These are phyloP conservation scores for Oreocharis arfaki DNA, from an alignment of 2,113 vertebrate species.

Conservation along the genomic window DNA sequence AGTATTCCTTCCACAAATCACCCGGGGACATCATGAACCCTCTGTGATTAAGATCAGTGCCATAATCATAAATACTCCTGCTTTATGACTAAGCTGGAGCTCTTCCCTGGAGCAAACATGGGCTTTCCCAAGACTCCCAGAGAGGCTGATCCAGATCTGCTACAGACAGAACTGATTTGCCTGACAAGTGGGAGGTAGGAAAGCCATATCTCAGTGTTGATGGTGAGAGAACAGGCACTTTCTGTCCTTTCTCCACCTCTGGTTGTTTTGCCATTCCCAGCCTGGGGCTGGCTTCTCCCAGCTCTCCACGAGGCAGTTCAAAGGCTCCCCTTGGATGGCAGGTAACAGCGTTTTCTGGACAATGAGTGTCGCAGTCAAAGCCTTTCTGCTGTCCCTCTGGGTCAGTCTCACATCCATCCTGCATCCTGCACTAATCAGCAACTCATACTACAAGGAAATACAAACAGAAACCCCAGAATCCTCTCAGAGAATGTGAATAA, in stretches of 20 bases:
- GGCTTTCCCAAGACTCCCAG: neutral
- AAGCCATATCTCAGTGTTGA: neutral
- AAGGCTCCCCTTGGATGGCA: neutral
- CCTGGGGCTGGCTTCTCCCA: neutral
- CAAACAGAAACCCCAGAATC: neutral
- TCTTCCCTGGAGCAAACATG: neutral
- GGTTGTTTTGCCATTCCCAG: neutral
- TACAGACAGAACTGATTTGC: neutral
- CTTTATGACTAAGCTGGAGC: neutral
- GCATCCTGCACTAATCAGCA: neutral
- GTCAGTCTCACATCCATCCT: neutral
- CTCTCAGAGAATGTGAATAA: neutral
- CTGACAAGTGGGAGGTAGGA: neutral
- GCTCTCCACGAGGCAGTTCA: neutral
- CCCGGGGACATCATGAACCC: neutral
- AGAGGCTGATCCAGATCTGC: neutral
- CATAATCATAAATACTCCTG: constrained; percentile 24
- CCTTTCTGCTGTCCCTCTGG: neutral
- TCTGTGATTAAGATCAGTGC: constrained; percentile 16
- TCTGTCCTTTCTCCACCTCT: neutral
- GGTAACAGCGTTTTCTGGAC: neutral
- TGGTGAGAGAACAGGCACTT: neutral
- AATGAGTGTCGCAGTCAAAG: neutral
- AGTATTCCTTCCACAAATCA: constrained; percentile 35
- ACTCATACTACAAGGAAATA: neutral